Base-by-base conservation (phyloP, 2,113 vertebrate genomes). In the Pseudorasbora parva region DNA sequence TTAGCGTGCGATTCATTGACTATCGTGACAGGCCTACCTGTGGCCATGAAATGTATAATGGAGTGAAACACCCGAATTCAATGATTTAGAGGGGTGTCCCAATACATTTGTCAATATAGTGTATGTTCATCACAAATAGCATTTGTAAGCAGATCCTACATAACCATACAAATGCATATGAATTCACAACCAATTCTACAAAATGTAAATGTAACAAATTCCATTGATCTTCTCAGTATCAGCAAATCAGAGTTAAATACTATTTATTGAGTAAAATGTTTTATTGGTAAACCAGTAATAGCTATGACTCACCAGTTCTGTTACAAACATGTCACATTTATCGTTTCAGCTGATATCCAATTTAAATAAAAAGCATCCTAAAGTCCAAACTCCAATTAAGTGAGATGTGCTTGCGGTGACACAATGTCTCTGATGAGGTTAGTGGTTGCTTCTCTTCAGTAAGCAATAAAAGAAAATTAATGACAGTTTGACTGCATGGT, bases 371-470 rank as follows among this genome's bases (percentile, higher is more conserved):
- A 12, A 23, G 41, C 12, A 15, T 23, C 30, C 74, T 41, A 60
- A 73, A 15, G 54, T 56, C 74, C 30, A 41, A 78, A 59, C 57
- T 33, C 23, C 49, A 86, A 21, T 72, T 45, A 8, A 41, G 57
- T 21, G 81, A 25, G 79, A 37, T 56, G 41, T 23, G 54, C 25
- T 57, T 73, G 6, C 8, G 5, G n/a, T 45, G 68, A 72, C 59
- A 0, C 56, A 17, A 54, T 23, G 49, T 47, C 71, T 82, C 73
- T 77, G 51, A 69, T 64, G 82, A 74, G 82, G 78, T 66, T 73
- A 49, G 60, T 37, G 56, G 54, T 57, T 83, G 51, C 49, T 71
- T 57, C 25, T 73, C 78, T 82, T 74, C 57, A 41, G 71, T 51
- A 33, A 15, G 66, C 27, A 75, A 78, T 33, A 56, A 5, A 30